Base-by-base conservation (phyloP, 2,888 invertebrate species). In the Amiota mariae region DNA sequence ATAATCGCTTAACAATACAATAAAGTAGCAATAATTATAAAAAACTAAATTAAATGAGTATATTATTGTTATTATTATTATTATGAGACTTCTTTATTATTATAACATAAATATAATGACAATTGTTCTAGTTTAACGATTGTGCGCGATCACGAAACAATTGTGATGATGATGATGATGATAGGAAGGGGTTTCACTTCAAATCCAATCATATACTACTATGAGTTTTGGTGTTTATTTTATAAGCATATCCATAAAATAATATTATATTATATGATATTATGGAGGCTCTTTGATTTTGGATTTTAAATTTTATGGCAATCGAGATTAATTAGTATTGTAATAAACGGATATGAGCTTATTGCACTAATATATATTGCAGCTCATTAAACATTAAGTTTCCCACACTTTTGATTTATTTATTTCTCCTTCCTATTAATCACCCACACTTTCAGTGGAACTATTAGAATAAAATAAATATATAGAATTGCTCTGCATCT, bases 11-110 rank as follows among this genome's bases (percentile, higher is more conserved):
- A 88, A 87, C 83, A 86, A 87, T 85, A 87, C 88, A 87, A 87
- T 88, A 87, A 87, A 88, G 87, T 88, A 87, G 87, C 87, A 87
- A 87, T 86, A 87, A 87, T 86, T 87, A 87, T 88, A 88, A 87
- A 86, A 82, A 82, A 79, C 79, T 79, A 85, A 80, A 81, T 80
- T 78, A 82, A 85, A 85, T 85, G 80, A 79, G 78, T 77, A 78
- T 76, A 68, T 81, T 80, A 85, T 85, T 77, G 75, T 81, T 77
- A 78, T 77, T 74, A 78, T 83, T 80, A 79, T 80, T 81, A 76
- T 75, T 1, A 24, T n/a, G 36, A 36, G 36, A 36, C 36, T 36
- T 6, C 70, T 54, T 72, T 72, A 72, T 79, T 80, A 64, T 70
- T 36, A 47, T 54, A 48, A 24, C 54, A 36, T 36, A 24, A 47